These are phyloP conservation scores for Tyto alba DNA, from an alignment of 2,113 vertebrate genomes.

Conservation along the genomic window DNA sequence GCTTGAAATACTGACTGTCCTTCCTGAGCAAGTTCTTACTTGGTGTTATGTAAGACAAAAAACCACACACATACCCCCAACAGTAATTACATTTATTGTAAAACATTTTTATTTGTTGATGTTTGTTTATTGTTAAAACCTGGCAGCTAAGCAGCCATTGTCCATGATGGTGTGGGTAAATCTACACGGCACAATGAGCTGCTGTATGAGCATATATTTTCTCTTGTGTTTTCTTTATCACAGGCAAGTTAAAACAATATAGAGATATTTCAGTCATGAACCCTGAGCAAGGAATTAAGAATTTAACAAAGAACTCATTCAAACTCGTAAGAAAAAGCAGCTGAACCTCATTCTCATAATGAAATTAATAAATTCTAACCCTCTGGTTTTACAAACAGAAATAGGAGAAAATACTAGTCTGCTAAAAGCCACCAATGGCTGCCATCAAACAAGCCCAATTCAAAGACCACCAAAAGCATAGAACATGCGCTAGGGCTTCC, in stretches of 20 bases:
- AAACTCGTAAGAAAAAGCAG: not conserved
- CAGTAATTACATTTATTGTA: not conserved
- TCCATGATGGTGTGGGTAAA: not conserved
- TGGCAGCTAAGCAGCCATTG: constrained; percentile 39
- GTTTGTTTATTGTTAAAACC: not conserved
- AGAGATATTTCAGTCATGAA: not conserved
- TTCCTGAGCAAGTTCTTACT: not conserved
- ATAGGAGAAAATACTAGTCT: not conserved
- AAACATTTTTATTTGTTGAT: not conserved
- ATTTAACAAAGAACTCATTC: not conserved
- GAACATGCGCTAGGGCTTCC: not conserved
- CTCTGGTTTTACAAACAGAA: not conserved
- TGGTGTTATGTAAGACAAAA: not conserved
- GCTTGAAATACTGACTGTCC: not conserved
- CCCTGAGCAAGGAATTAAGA: not conserved
- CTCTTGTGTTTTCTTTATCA: not conserved
- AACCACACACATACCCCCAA: not conserved
- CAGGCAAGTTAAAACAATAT: not conserved
- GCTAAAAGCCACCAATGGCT: not conserved
- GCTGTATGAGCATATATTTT: not conserved
- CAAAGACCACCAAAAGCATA: not conserved
- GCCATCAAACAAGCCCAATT: not conserved
- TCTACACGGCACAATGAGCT: not conserved
- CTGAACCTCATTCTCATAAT: not conserved
- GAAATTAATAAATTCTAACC: not conserved